Evolutionary conservation across 2,888 invertebrate species (phyloP), one percentile per base, ranked within the genome.

Genomic region (Parnassius smintheus): DNA sequence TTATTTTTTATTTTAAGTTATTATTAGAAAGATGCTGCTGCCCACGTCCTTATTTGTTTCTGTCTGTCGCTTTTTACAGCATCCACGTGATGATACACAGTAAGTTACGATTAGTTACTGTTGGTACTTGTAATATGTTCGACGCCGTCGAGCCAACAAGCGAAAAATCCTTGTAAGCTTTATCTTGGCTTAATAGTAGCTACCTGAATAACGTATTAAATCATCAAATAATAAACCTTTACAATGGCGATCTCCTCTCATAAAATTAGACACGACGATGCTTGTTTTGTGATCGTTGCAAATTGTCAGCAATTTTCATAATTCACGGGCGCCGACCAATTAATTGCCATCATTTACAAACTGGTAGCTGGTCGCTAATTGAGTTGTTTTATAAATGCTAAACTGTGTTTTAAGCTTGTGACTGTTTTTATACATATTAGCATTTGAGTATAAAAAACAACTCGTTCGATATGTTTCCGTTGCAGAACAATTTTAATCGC

Each of bases 271-370:
- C 57, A 61, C 52, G 54, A n/a, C 51, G 62, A 50, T 61, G 65
- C 61, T 68, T 65, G 67, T 69, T 65, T 59, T 62, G 63, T 68
- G 66, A 67, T 68, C 64, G 67, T 71, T 69, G 72, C 75, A 78
- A 78, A 80, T 76, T 78, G 74, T 72, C 70, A 73, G 74, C 74
- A 66, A 81, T 83, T 80, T 81, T 80, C 78, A 81, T 84, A 81
- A 83, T 78, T 78, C 75, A 77, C 70, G 66, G 65, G 64, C 62
- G 66, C 76, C 46, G 46, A 46, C 44, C 74, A 77, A 74, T 73
- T 71, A 71, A 65, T 71, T 73, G 71, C 70, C 72, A 74, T 78
- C 77, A 75, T 75, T 79, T 64, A 78, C 75, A 76, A 78, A 78
- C 49, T 75, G 35, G 35, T 35, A 35, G 35, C 80, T 74, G 75